These are phyloP conservation scores for Tribolium castaneum DNA, from an alignment of 1,140 invertebrate species.

Conservation along the genomic window DNA sequence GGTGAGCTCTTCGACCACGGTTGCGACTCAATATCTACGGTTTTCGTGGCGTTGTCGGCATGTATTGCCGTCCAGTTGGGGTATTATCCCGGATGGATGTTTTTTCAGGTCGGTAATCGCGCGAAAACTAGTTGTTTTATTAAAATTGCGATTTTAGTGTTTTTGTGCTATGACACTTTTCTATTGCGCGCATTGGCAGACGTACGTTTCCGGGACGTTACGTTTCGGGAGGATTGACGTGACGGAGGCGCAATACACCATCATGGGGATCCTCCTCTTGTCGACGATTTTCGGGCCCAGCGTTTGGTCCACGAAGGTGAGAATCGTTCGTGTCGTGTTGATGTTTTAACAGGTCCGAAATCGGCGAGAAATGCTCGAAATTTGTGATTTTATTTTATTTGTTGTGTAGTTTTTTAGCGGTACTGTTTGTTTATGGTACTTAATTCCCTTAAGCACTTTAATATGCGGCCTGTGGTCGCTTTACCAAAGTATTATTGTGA, in stretches of 20 bases:
- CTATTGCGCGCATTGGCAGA: slow-evolving; percentile 99
- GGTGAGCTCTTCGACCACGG: slow-evolving; percentile 99
- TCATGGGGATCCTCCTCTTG: slow-evolving; percentile 90
- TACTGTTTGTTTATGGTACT: slow-evolving; percentile 76
- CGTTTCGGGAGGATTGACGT: slow-evolving; percentile 97
- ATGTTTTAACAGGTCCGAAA: not conserved
- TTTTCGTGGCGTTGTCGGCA: slow-evolving; percentile 95
- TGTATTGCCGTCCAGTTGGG: slow-evolving; percentile 94
- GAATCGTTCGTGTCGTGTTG: slow-evolving; percentile 35
- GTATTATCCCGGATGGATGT: slow-evolving; percentile 91
- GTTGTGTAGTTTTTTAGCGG: slow-evolving; percentile 64
- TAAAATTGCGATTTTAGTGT: slow-evolving; percentile 70
- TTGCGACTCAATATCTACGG: slow-evolving; percentile 96
- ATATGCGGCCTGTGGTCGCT: slow-evolving; percentile 75
- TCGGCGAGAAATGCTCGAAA: not conserved
- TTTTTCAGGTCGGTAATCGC: slow-evolving; percentile 82
- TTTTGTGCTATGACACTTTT: slow-evolving; percentile 95
- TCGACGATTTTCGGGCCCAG: slow-evolving; percentile 87
- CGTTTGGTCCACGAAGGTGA: slow-evolving; percentile 88
- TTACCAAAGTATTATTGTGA: slow-evolving; percentile 78
- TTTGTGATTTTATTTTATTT: not conserved
- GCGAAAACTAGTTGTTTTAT: too few species aligned
- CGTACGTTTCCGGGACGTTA: slow-evolving; percentile 95
- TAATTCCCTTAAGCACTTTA: slow-evolving; percentile 77
- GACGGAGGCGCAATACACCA: slow-evolving; percentile 96